Conservation (phyloP, 2,113 vertebrate species). For the Eurypyga helias region DNA sequence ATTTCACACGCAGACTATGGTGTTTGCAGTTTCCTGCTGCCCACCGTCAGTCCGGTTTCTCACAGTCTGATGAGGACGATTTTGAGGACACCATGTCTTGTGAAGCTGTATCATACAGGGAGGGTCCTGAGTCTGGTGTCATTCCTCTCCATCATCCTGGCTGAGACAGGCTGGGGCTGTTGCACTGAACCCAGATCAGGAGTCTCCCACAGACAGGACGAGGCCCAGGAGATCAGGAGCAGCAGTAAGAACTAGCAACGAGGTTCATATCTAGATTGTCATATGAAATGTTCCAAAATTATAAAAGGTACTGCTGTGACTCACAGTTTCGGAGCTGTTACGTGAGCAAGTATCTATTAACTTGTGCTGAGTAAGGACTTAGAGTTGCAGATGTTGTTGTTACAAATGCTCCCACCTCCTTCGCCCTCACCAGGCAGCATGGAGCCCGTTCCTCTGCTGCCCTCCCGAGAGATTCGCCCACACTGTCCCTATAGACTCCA, state of each 20-base stretch:
- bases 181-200: background rate
- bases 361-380: slow-evolving; percentile 55
- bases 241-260: background rate
- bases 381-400: background rate
- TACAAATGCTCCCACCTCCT: background rate
- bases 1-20: background rate
- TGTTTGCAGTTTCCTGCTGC: background rate
- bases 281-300: slow-evolving; percentile 43
- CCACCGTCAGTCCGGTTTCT: background rate
- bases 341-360: slow-evolving; percentile 11
- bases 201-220: background rate
- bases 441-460: background rate
- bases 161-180: background rate
- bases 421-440: background rate
- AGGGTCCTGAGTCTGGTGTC: background rate
- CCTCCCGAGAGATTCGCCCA: background rate
- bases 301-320: slow-evolving; percentile 10
- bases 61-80: background rate
- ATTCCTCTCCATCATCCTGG: background rate
- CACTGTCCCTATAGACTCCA: background rate
- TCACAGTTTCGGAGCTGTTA: slow-evolving; percentile 52
- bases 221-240: background rate
- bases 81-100: background rate
- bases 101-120: background rate
- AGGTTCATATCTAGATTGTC: background rate